Evolutionary conservation across 2,113 vertebrate genomes (phyloP).

Genomic region (Laticauda colubrina): DNA sequence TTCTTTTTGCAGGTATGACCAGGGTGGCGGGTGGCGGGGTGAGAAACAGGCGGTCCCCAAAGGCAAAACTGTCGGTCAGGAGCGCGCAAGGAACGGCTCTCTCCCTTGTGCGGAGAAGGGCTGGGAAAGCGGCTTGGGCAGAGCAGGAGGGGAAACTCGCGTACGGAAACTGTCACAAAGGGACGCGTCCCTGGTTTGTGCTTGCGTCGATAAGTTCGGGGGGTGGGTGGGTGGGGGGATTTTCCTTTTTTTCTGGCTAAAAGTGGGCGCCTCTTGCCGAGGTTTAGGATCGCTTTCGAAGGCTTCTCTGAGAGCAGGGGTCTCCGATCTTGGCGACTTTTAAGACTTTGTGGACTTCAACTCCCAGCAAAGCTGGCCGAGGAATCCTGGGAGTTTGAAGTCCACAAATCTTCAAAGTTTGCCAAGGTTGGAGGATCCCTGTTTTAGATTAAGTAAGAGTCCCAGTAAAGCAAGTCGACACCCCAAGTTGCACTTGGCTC

Average conservation of each 20-base stretch:
- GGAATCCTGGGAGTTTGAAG: too few species aligned
- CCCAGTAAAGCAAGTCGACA: not conserved
- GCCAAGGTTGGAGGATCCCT: too few species aligned
- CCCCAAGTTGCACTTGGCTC: too few species aligned
- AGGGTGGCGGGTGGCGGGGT: not conserved
- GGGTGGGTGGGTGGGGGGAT: too few species aligned
- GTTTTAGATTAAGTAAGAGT: not conserved
- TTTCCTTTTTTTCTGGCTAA: not conserved
- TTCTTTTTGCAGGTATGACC: slow-evolving; percentile 14
- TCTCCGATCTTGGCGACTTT: too few species aligned
- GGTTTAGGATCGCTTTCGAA: not conserved
- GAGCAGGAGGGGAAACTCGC: not conserved
- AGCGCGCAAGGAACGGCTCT: too few species aligned
- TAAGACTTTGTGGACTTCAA: too few species aligned
- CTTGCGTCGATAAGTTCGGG: not conserved
- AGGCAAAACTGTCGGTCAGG: not conserved
- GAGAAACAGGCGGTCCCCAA: not conserved
- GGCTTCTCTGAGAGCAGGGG: not conserved
- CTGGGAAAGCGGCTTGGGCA: not conserved
- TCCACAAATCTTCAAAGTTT: too few species aligned
- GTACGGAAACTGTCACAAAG: not conserved
- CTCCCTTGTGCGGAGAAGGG: not conserved
- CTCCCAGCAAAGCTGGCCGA: too few species aligned
- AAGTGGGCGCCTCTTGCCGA: not conserved
- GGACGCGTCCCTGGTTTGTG: not conserved